These are phyloP conservation scores for Amblyjoppa fuscipennis DNA, from an alignment of 2,888 invertebrate genomes.

Conservation along the genomic window DNA sequence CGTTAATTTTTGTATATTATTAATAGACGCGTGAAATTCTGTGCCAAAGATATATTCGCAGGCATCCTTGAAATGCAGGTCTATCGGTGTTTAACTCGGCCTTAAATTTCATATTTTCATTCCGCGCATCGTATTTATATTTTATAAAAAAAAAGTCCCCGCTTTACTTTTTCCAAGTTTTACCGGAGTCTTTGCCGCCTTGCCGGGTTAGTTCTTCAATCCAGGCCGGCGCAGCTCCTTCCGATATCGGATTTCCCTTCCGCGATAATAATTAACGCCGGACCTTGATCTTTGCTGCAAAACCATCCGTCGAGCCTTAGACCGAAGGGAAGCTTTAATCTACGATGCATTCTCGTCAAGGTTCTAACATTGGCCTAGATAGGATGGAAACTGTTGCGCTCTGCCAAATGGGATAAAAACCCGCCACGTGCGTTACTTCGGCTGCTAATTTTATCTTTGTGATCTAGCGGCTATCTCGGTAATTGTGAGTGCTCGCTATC, in stretches of 20 bases:
- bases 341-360: conserved; percentile 74
- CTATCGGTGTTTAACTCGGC: conserved; percentile 5
- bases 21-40: conserved; percentile 68
- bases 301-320: conserved; percentile 64
- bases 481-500: conserved; percentile 63
- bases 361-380: conserved; percentile 79
- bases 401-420: conserved; percentile 79
- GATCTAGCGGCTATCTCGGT: conserved; percentile 69
- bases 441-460: conserved; percentile 77
- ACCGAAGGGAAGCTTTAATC: conserved; percentile 69
- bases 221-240: not conserved
- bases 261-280: conserved; percentile 46
- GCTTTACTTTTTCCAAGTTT: not conserved
- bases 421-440: conserved; percentile 68
- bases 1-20: conserved; percentile 69
- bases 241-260: conserved; percentile 36
- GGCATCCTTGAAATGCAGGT: conserved; percentile 69
- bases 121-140: not conserved
- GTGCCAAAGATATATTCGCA: conserved; percentile 78
- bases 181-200: not conserved
- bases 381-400: conserved; percentile 69
- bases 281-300: conserved; percentile 64
- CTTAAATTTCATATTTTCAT: not conserved
- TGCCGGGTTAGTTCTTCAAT: not conserved
- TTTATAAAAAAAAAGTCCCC: not conserved